These are phyloP conservation scores for Bubalus kerabau DNA, from an alignment of 2,113 vertebrate species.

Conservation along the genomic window DNA sequence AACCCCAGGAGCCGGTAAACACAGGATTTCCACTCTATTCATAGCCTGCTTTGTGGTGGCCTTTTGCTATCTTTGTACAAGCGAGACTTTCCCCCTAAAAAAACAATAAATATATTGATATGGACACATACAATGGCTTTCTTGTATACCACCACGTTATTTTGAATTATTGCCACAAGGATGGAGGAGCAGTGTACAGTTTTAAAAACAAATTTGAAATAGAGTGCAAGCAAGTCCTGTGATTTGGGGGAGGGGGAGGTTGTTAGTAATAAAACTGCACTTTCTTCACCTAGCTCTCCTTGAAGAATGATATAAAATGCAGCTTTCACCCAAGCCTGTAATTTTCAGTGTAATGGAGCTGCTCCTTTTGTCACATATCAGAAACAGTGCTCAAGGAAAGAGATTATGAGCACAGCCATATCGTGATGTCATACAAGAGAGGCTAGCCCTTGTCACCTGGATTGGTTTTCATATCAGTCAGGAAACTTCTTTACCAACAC, in stretches of 20 bases:
- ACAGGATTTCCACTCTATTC: conserved; percentile 75
- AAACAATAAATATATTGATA: conserved; percentile 1
- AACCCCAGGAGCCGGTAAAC: conserved; percentile 76
- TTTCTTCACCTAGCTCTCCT: conserved; percentile 52
- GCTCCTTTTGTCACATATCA: conserved; percentile 57
- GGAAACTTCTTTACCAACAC: conserved; percentile 48
- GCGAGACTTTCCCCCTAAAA: conserved; percentile 56
- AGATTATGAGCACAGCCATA: not conserved
- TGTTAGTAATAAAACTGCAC: conserved; percentile 62
- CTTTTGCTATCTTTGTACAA: conserved; percentile 54
- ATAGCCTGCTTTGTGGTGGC: conserved; percentile 58
- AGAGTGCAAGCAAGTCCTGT: not conserved
- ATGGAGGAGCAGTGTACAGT: not conserved
- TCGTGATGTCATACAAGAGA: conserved; percentile 57
- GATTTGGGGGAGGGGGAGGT: conserved; percentile 51
- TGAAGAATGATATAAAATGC: conserved; percentile 57
- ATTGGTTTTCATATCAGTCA: conserved; percentile 46
- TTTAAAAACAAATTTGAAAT: conserved; percentile 41
- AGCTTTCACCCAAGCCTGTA: conserved; percentile 66
- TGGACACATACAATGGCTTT: not conserved
- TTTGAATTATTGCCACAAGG: not conserved
- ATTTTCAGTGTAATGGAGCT: conserved; percentile 68
- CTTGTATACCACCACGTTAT: not conserved
- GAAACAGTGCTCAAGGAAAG: conserved; percentile 41
- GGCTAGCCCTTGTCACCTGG: conserved; percentile 48